Conservation (phyloP, 2,113 vertebrate genomes). For the Mobula birostris region DNA sequence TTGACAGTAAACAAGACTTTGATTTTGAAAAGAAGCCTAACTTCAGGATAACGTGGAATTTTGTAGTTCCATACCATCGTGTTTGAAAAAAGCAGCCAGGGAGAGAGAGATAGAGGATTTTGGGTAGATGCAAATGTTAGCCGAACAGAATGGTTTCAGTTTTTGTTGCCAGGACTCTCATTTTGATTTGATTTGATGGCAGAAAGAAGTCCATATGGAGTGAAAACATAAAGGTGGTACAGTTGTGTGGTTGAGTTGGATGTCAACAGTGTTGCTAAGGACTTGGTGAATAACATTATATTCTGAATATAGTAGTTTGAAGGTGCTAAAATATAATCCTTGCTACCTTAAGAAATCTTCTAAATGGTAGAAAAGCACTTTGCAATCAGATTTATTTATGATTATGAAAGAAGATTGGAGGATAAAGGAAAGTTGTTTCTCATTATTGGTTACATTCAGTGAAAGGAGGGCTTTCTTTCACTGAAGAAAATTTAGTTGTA, state of each 20-base stretch:
- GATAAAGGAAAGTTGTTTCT: background rate
- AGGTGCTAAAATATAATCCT: background rate
- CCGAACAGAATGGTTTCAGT: background rate
- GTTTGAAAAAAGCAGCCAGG: background rate
- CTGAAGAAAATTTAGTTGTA: background rate
- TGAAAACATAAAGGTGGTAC: background rate
- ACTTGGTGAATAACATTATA: too few relatives aligned
- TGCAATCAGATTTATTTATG: background rate
- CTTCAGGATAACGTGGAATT: background rate
- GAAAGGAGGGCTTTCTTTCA: background rate
- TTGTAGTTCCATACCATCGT: background rate
- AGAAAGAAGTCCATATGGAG: background rate
- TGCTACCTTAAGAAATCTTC: background rate
- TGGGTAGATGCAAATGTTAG: background rate
- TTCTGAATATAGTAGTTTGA: too few relatives aligned
- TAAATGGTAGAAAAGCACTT: background rate
- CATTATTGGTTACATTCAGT: background rate
- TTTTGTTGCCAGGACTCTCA: background rate
- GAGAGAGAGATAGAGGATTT: background rate
- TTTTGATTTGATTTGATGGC: background rate
- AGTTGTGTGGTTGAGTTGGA: background rate
- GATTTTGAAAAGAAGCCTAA: background rate
- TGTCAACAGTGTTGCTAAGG: background rate
- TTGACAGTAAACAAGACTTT: too few relatives aligned
- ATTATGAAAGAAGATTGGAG: background rate